Conservation (phyloP, 1,140 invertebrate genomes). For the Ditylenchus dipsaci region DNA sequence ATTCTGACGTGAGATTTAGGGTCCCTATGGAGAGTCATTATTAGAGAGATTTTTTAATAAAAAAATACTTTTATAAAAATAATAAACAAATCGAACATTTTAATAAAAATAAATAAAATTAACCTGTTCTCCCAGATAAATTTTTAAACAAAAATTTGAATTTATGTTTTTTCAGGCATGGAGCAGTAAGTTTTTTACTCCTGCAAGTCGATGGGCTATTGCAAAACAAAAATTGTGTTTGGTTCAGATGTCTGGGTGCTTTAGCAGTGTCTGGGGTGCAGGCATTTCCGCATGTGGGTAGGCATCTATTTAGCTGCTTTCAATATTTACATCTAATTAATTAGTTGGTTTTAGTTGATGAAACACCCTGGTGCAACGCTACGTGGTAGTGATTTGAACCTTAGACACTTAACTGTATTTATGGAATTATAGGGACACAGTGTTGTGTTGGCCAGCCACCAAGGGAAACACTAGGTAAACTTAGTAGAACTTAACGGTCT, state of each 20-base stretch:
- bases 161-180: constrained; percentile 13
- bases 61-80: too few species aligned
- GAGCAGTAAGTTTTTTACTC: constrained; percentile 20
- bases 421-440: neutral
- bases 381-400: constrained; percentile 67
- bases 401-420: neutral
- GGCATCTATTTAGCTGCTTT: neutral
- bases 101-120: too few species aligned
- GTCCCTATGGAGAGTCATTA: too few species aligned
- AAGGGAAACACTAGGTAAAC: neutral
- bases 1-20: too few species aligned
- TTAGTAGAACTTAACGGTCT: too few species aligned
- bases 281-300: neutral
- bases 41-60: too few species aligned
- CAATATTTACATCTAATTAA: neutral
- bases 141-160: neutral
- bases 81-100: too few species aligned
- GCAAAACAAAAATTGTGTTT: neutral
- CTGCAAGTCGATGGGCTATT: neutral
- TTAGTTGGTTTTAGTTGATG: constrained; percentile 26
- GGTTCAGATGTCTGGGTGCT: neutral
- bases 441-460: constrained; percentile 19
- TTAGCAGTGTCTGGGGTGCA: neutral
- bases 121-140: neutral
- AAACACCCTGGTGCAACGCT: constrained; percentile 64